phyloP scores from a whole-genome alignment of 2,888 invertebrate species.

The Tupiocoris notatus region DNA sequence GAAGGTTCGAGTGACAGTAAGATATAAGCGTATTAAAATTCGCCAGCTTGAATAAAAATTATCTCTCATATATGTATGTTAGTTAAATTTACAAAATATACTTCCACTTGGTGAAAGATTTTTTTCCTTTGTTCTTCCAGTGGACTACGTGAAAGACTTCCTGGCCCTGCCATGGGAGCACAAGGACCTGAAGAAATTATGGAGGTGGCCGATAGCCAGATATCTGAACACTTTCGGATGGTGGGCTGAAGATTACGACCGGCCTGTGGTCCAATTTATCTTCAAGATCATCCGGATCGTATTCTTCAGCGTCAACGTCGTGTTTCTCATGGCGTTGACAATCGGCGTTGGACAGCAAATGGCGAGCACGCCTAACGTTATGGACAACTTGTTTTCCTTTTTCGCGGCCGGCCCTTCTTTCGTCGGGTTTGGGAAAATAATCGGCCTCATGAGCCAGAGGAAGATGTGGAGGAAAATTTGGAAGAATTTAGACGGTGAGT shows the following conservation, averaged over 20 bases:
- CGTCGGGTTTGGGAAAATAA: constrained; percentile 33
- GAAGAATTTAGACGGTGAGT: constrained; percentile 42
- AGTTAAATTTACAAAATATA: too few relatives aligned
- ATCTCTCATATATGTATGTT: too few relatives aligned
- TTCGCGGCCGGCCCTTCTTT: constrained; percentile 35
- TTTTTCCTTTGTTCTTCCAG: too few relatives aligned
- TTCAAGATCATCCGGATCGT: constrained; percentile 7
- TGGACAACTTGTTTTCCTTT: constrained; percentile 41
- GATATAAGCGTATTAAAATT: too few relatives aligned
- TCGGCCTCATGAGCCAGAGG: constrained; percentile 22
- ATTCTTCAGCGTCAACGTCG: constrained; percentile 7
- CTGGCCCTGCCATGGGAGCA: constrained; percentile 10
- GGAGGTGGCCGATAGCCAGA: constrained; percentile 39
- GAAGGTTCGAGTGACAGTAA: too few relatives aligned
- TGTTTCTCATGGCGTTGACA: constrained; percentile 19
- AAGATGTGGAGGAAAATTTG: constrained; percentile 15
- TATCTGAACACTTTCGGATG: constrained; percentile 40
- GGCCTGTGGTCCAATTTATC: not conserved
- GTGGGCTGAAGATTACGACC: constrained; percentile 43
- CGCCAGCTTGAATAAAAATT: too few relatives aligned
- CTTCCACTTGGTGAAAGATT: too few relatives aligned
- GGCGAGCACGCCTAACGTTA: constrained; percentile 21
- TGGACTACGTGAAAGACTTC: not conserved
- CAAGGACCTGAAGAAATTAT: constrained; percentile 20
- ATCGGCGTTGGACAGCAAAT: constrained; percentile 24